These are phyloP conservation scores for Podarcis raffonei DNA, from an alignment of 2,113 vertebrate genomes.

Conservation along the genomic window DNA sequence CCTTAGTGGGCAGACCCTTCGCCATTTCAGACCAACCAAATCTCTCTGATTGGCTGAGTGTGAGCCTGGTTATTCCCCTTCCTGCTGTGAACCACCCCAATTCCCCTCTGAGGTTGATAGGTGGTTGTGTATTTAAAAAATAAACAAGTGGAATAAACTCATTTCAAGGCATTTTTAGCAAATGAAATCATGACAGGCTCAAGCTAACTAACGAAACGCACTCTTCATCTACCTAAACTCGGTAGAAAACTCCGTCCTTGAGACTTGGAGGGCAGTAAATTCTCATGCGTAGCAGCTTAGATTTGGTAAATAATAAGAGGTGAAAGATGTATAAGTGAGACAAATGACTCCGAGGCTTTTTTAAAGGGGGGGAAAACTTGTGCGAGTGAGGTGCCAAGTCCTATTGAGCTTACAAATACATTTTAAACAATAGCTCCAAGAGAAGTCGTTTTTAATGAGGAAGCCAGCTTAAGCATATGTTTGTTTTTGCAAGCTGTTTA, in stretches of 20 bases:
- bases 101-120: background rate
- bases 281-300: slow-evolving; percentile 40
- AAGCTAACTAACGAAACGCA: slow-evolving; percentile 15
- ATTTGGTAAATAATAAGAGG: slow-evolving; percentile 46
- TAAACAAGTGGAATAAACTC: background rate
- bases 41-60: background rate
- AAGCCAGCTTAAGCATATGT: slow-evolving; percentile 50
- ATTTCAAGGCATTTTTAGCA: slow-evolving; percentile 31
- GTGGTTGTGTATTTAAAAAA: background rate
- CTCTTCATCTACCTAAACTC: background rate
- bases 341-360: slow-evolving; percentile 69
- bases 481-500: slow-evolving; percentile 65
- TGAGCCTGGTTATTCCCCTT: background rate
- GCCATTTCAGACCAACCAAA: background rate
- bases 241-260: slow-evolving; percentile 14
- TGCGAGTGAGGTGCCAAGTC: slow-evolving; percentile 44
- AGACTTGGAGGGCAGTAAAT: slow-evolving; percentile 26
- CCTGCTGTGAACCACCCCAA: background rate
- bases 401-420: slow-evolving; percentile 50
- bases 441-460: slow-evolving; percentile 43
- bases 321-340: slow-evolving; percentile 56
- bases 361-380: slow-evolving; percentile 39
- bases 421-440: slow-evolving; percentile 43
- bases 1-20: background rate
- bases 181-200: slow-evolving; percentile 22